A percentile compares a stretch with the other conserved stretches of the same genome.
phyloP scores from a whole-genome alignment of 2,888 invertebrate genomes.

The Hirtodrosophila trivittata region DNA sequence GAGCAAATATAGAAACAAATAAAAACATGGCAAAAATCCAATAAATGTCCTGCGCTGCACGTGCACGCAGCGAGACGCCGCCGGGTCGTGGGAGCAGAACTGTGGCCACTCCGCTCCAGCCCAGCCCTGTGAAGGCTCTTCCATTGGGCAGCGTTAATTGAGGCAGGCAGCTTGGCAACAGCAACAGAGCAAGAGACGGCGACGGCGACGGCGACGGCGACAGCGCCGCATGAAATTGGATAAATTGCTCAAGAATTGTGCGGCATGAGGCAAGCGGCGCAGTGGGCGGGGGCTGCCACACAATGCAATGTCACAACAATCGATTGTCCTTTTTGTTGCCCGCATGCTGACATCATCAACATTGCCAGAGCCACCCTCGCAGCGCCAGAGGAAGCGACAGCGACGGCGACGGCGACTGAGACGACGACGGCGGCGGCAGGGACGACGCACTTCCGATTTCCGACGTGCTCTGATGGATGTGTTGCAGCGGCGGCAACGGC shows the following conservation, averaged over 20 bases:
- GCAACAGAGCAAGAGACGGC: conserved; percentile 4
- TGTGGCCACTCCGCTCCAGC: conserved; percentile 5
- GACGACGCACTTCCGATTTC: conserved; percentile 61
- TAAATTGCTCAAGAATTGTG: conserved; percentile 45
- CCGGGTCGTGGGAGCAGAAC: conserved; percentile 44
- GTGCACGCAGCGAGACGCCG: conserved; percentile 66
- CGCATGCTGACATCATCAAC: conserved; percentile 71
- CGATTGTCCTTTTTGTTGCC: conserved; percentile 73
- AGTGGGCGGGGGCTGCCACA: conserved; percentile 34
- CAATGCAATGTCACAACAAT: conserved; percentile 72
- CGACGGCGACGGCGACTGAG: conserved; percentile 27
- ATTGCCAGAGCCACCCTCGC: conserved; percentile 32
- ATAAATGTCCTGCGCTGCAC: conserved; percentile 83
- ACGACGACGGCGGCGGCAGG: conserved; percentile 11
- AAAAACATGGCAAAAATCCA: conserved; percentile 80
- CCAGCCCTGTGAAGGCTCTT: conserved; percentile 9
- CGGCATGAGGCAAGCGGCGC: conserved; percentile 10
- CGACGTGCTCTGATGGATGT: conserved; percentile 65
- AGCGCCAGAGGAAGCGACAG: conserved; percentile 6
- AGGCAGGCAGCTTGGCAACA: conserved; percentile 53
- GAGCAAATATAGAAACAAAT: conserved; percentile 76
- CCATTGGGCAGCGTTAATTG: conserved; percentile 62
- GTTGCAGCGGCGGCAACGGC: conserved; percentile 26
- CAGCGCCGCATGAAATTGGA: conserved; percentile 53
- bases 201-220: conserved; percentile 18